Evolutionary conservation across 2,888 invertebrate species (phyloP).

Genomic region (Drosophila lacicola): DNA sequence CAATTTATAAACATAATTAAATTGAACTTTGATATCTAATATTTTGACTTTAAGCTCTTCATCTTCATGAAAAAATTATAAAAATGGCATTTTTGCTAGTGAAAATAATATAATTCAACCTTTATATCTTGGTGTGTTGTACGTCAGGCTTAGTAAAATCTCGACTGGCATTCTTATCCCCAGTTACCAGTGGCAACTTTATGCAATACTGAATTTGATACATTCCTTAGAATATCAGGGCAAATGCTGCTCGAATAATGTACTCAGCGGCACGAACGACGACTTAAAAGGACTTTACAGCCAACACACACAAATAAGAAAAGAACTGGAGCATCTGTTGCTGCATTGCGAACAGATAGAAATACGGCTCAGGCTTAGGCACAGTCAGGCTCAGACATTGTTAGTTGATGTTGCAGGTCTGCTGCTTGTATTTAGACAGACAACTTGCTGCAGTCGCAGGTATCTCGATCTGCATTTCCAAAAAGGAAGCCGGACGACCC

Average conservation of each 20-base stretch:
- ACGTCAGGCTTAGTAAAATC: constrained; percentile 3
- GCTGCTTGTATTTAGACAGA: constrained; percentile 19
- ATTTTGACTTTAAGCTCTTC: too few species aligned
- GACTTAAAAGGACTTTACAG: constrained; percentile 34
- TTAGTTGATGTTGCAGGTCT: constrained; percentile 29
- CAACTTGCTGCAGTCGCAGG: constrained; percentile 10
- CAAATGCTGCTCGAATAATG: constrained; percentile 4
- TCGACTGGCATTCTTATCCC: constrained; percentile 9
- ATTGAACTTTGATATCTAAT: too few species aligned
- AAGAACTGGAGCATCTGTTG: constrained; percentile 26
- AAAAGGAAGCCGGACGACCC: constrained; percentile 1
- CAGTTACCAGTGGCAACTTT: constrained; percentile 12
- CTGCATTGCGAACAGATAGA: constrained; percentile 34
- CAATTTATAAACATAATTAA: too few species aligned
- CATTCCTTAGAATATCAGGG: constrained; percentile 1
- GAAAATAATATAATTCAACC: background rate
- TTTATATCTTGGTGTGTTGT: background rate
- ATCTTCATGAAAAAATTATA: too few species aligned
- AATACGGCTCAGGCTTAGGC: constrained; percentile 17
- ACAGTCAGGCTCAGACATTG: constrained; percentile 14
- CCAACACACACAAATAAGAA: background rate
- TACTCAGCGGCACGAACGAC: constrained; percentile 13
- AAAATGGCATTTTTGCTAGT: background rate
- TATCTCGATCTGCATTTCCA: background rate
- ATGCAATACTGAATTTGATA: constrained; percentile 14